A percentile compares a stretch with the other conserved stretches of the same genome.
These are phyloP conservation scores for Monochamus alternatus DNA, from an alignment of 2,888 invertebrate genomes.

Conservation along the genomic window DNA sequence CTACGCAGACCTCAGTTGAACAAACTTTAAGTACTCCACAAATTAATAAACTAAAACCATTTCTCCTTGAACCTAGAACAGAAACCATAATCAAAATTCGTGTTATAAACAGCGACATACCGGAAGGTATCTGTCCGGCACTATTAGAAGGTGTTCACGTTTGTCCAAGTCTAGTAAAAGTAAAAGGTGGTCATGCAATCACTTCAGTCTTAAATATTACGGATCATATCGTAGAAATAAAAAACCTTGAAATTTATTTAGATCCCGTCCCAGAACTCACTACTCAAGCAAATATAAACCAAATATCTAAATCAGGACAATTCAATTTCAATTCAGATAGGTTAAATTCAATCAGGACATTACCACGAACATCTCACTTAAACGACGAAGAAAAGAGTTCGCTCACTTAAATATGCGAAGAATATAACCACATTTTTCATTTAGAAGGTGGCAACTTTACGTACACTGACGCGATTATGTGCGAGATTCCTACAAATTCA, in stretches of 20 bases:
- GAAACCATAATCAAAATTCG: conserved; percentile 41
- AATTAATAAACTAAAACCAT: conserved; percentile 15
- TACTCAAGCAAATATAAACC: conserved; percentile 23
- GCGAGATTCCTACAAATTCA: conserved; percentile 53
- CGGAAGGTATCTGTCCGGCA: too few species aligned
- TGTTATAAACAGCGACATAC: too few species aligned
- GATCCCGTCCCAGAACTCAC: conserved; percentile 38
- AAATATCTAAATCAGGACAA: conserved; percentile 2
- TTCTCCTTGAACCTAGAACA: conserved; percentile 42
- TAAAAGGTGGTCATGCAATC: conserved; percentile 38
- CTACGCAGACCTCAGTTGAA: conserved; percentile 7
- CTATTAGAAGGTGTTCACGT: not conserved
- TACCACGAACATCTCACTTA: conserved; percentile 51
- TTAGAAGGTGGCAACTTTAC: conserved; percentile 56
- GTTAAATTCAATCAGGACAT: not conserved
- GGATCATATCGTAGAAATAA: conserved; percentile 46
- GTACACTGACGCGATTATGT: conserved; percentile 50
- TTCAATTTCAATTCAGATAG: conserved; percentile 33
- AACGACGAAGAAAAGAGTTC: conserved; percentile 57
- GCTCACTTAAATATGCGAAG: conserved; percentile 51
- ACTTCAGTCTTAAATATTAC: conserved; percentile 50
- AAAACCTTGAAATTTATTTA: conserved; percentile 42
- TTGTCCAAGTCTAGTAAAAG: conserved; percentile 35
- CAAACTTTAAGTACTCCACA: not conserved
- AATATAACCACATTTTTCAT: conserved; percentile 55